Percentiles rank a stretch among this genome's conserved stretches.
Evolutionary conservation across 2,888 invertebrate genomes (phyloP).

Genomic region (Ophonus ardosiacus): DNA sequence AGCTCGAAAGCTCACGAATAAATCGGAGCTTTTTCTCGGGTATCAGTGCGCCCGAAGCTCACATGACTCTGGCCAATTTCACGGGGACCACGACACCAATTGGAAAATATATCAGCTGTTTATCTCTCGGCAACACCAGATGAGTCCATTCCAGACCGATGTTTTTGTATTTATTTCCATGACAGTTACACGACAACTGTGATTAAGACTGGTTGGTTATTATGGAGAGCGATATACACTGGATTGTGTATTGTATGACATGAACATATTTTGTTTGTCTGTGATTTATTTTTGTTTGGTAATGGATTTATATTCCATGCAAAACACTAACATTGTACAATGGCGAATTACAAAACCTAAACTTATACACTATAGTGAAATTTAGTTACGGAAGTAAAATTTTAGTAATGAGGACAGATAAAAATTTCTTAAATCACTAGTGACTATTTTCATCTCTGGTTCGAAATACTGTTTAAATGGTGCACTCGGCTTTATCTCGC

Average conservation of each 20-base stretch:
- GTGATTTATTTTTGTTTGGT: not conserved
- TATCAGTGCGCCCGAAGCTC: not conserved
- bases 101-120: slow-evolving; percentile 48
- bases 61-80: slow-evolving; percentile 47
- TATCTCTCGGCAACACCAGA: slow-evolving; percentile 13
- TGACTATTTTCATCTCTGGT: no score
- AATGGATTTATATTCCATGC: not conserved
- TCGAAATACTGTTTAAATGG: no score
- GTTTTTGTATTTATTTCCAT: slow-evolving; percentile 28
- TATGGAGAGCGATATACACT: not conserved
- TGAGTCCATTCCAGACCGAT: slow-evolving; percentile 28
- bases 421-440: no score
- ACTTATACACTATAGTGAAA: no score
- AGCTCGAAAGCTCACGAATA: slow-evolving; percentile 4
- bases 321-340: not conserved
- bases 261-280: not conserved
- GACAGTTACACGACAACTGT: slow-evolving; percentile 15
- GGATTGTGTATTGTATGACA: not conserved
- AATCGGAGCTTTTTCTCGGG: slow-evolving; percentile 21
- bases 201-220: slow-evolving; percentile 3
- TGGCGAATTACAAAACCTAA: no score
- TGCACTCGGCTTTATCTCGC: no score
- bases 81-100: slow-evolving; percentile 36
- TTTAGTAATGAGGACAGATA: no score
- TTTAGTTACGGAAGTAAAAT: no score